Percentiles rank a stretch among this genome's conserved stretches.
Evolutionary conservation across 2,888 invertebrate species (phyloP).

Genomic region (Nebria salina): DNA sequence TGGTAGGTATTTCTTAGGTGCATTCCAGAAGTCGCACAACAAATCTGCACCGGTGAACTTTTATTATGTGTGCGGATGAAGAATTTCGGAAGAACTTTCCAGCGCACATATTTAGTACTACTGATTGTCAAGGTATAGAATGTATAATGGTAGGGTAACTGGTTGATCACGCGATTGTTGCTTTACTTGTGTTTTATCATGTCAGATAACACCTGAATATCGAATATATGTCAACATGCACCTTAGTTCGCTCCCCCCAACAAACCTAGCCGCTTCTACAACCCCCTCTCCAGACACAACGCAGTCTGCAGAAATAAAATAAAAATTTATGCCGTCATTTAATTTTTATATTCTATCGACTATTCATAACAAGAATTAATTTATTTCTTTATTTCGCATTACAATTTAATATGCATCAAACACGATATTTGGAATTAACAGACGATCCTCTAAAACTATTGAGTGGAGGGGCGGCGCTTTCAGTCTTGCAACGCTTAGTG

Average conservation of each 20-base stretch:
- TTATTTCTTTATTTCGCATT: neutral
- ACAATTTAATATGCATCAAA: neutral
- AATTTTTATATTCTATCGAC: neutral
- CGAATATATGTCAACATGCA: constrained; percentile 51
- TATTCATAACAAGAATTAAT: neutral
- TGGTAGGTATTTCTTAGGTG: neutral
- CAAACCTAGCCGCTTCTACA: constrained; percentile 5
- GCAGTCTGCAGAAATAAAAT: neutral
- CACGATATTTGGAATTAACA: neutral
- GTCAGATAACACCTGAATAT: constrained; percentile 51
- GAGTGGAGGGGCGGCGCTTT: neutral
- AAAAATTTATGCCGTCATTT: neutral
- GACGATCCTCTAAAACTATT: neutral
- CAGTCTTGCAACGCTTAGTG: neutral
- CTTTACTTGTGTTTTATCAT: constrained; percentile 52
- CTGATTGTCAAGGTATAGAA: constrained; percentile 46
- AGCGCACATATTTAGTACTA: constrained; percentile 11
- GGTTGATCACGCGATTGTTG: constrained; percentile 50
- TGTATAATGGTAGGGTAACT: constrained; percentile 48
- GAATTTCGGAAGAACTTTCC: neutral
- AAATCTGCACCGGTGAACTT: neutral
- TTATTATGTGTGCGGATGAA: neutral
- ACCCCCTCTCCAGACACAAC: constrained; percentile 11
- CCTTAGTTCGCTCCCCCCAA: neutral
- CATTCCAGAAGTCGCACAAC: neutral